These are phyloP conservation scores for Drosophila kuntzei DNA, from an alignment of 2,888 invertebrate species.

Conservation along the genomic window DNA sequence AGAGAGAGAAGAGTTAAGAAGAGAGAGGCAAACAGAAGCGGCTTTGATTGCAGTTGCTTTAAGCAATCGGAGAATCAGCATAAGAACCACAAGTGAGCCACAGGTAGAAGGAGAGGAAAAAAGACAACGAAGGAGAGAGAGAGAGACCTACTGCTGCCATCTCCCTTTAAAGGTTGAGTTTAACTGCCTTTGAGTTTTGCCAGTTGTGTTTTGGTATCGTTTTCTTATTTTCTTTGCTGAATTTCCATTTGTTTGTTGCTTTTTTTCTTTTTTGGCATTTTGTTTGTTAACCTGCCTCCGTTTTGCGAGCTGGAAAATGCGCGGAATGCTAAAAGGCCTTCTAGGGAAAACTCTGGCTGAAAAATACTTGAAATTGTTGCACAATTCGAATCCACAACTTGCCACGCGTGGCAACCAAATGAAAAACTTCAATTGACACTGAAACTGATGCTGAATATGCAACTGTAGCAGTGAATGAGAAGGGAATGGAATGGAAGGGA, in stretches of 20 bases:
- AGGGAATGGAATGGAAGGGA: background rate
- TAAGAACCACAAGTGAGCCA: slow-evolving; percentile 24
- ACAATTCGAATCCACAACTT: slow-evolving; percentile 21
- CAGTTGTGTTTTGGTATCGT: slow-evolving; percentile 21
- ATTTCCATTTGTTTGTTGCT: background rate
- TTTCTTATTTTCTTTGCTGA: slow-evolving; percentile 17
- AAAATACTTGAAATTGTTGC: slow-evolving; percentile 65
- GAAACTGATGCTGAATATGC: slow-evolving; percentile 38
- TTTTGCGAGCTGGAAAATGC: slow-evolving; percentile 55
- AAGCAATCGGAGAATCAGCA: slow-evolving; percentile 24
- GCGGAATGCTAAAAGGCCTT: slow-evolving; percentile 73
- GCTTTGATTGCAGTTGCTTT: slow-evolving; percentile 25
- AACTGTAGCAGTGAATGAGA: background rate
- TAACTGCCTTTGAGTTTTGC: slow-evolving; percentile 47
- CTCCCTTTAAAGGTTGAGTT: slow-evolving; percentile 56
- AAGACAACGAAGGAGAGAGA: background rate
- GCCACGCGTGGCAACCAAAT: slow-evolving; percentile 21
- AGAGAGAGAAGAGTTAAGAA: background rate
- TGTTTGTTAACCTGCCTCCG: slow-evolving; percentile 31
- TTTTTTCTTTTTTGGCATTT: slow-evolving; percentile 13
- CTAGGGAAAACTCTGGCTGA: slow-evolving; percentile 15
- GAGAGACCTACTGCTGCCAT: background rate
- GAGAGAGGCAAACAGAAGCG: background rate
- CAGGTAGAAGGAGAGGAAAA: slow-evolving; percentile 36
- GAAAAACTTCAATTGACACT: slow-evolving; percentile 54